A percentile compares a stretch with the other conserved stretches of the same genome.
Conservation (phyloP, 2,113 vertebrate genomes). For the Laticauda laticaudata region DNA sequence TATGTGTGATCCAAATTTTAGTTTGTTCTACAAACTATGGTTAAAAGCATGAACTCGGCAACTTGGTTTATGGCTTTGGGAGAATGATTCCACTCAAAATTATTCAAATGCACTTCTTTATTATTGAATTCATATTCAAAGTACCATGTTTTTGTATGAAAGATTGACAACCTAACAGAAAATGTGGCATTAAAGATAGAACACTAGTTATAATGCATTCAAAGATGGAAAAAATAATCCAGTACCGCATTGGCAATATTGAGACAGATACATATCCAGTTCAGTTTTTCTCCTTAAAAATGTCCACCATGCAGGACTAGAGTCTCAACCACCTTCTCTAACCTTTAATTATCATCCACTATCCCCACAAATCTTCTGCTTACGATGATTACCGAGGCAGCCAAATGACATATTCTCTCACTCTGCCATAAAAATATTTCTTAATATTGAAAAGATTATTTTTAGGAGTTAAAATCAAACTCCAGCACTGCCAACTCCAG, state of each 20-base stretch:
- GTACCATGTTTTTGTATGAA: background rate
- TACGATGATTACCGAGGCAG: background rate
- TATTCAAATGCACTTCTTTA: background rate
- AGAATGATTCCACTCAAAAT: background rate
- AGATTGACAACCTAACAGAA: background rate
- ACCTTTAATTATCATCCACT: background rate
- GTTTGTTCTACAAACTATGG: background rate
- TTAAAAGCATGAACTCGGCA: background rate
- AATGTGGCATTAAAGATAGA: background rate
- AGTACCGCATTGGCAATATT: background rate
- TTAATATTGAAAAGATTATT: slow-evolving; percentile 1
- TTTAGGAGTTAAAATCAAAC: background rate
- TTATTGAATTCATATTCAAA: background rate
- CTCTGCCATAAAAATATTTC: background rate
- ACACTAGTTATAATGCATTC: background rate
- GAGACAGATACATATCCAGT: background rate
- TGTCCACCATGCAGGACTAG: background rate
- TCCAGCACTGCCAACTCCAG: background rate
- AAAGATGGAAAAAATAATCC: background rate
- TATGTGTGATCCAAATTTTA: background rate
- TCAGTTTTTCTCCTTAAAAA: background rate
- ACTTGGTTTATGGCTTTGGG: background rate
- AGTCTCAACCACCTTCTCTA: background rate
- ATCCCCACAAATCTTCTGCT: background rate
- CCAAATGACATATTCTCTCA: background rate